Percentiles rank a stretch among this genome's conserved stretches.
These are phyloP conservation scores for Chromobotia macracanthus DNA, from an alignment of 2,797 vertebrate species.

Conservation along the genomic window DNA sequence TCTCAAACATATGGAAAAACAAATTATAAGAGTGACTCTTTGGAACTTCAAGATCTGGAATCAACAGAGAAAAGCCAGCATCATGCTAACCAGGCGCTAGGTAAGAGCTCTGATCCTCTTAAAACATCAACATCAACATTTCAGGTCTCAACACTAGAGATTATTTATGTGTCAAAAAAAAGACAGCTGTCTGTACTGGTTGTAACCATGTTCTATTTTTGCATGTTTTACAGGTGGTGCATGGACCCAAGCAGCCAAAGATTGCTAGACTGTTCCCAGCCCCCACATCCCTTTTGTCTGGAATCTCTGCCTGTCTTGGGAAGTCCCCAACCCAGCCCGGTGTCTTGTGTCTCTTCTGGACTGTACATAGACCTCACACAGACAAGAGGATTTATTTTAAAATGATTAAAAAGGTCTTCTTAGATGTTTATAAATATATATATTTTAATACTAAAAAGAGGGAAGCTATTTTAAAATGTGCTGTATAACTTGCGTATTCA, in stretches of 20 bases:
- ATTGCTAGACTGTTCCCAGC: slow-evolving; percentile 73
- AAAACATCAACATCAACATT: not conserved
- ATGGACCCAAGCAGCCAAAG: slow-evolving; percentile 79
- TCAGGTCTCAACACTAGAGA: not conserved
- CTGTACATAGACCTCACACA: slow-evolving; percentile 77
- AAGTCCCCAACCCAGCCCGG: slow-evolving; percentile 52
- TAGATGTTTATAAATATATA: slow-evolving; percentile 78
- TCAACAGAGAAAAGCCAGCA: slow-evolving; percentile 67
- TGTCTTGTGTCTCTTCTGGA: slow-evolving; percentile 70
- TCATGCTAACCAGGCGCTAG: slow-evolving; percentile 72
- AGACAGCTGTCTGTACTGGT: not conserved
- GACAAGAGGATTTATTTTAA: slow-evolving; percentile 78
- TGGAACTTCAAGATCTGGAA: slow-evolving; percentile 85
- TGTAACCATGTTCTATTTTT: slow-evolving; percentile 39
- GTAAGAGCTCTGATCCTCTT: slow-evolving; percentile 59
- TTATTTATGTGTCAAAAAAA: not conserved
- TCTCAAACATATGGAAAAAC: slow-evolving; percentile 56
- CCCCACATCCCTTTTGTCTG: slow-evolving; percentile 53
- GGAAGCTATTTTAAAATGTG: slow-evolving; percentile 86
- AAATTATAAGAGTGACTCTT: slow-evolving; percentile 71
- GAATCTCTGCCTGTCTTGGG: slow-evolving; percentile 65
- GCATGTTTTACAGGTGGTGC: slow-evolving; percentile 72
- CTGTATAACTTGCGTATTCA: slow-evolving; percentile 84
- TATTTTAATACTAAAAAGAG: slow-evolving; percentile 86
- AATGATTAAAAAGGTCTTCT: slow-evolving; percentile 69